Evolutionary conservation across 2,888 invertebrate genomes (phyloP), one percentile per base, ranked within the genome.

Genomic region (Acleris literana): DNA sequence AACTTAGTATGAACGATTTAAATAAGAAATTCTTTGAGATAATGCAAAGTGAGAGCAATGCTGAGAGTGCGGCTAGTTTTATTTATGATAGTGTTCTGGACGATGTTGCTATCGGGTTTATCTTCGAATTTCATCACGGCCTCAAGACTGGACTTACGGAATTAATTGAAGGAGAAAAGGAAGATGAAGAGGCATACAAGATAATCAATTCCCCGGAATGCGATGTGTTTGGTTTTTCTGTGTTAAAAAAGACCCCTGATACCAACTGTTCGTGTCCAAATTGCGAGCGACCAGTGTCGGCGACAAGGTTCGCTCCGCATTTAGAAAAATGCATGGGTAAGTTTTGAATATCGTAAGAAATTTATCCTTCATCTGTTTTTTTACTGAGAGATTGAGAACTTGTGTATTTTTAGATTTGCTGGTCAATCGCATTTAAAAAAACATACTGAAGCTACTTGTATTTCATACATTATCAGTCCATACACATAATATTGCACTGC

Each of bases 261-360:
- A 93, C 86, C 3, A 93, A 92, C 73, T 97, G 97, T 82, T 94
- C 95, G 0, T 97, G 97, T 84, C 97, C 97, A 0, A 97, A 96
- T 80, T 97, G 97, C 78, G 95, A 96, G 69, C 92, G 97, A 63
- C 95, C 93, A 9, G 94, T 96, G 29, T 97, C 97, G 0, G 97
- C 97, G 0, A 95, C 96, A 4, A 94, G 97, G 69, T 98, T 99
- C 87, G 98, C 98, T 6, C 97, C 97, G 0, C 98, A 99, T 87
- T 90, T 99, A 63, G 98, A 97, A 83, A 97, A 97, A 83, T 99
- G 98, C 86, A 98, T 98, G 97, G 98, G 98, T 89, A 78, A 85
- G 87, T 77, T 4, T 39, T 11, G 33, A 13, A 33, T 33, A 33
- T 33, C 11, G 3, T 33, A 13, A 11, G 11, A 33, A 33, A 13